These are phyloP conservation scores for Meles meles DNA, from an alignment of 2,113 vertebrate genomes.

Conservation along the genomic window DNA sequence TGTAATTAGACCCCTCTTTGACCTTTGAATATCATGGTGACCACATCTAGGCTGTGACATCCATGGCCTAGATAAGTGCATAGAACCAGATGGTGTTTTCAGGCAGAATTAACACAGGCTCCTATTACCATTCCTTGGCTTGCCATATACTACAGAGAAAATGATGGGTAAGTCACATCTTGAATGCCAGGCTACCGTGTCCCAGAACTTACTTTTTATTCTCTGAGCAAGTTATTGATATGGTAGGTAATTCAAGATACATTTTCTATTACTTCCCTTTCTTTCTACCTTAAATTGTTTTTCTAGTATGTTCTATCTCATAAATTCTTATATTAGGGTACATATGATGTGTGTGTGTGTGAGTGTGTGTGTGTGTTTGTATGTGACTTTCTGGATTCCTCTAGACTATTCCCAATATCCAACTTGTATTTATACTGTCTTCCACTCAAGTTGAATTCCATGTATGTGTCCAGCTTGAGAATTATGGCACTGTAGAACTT, in stretches of 20 bases:
- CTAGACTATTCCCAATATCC: background rate
- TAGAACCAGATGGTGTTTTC: constrained; percentile 83
- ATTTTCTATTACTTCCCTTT: background rate
- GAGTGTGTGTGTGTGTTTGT: background rate
- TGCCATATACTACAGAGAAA: constrained; percentile 42
- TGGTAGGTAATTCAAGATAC: background rate
- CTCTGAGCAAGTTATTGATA: background rate
- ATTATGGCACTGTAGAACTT: background rate
- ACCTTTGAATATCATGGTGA: constrained; percentile 82
- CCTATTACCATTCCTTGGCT: constrained; percentile 63
- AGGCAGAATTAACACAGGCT: constrained; percentile 79
- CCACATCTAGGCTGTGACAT: constrained; percentile 79
- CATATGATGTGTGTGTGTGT: background rate
- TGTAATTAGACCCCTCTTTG: constrained; percentile 83
- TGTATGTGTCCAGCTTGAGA: background rate
- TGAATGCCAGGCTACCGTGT: background rate
- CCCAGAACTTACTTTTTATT: background rate
- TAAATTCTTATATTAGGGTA: background rate
- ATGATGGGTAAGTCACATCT: constrained; percentile 21
- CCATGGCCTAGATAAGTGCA: constrained; percentile 76
- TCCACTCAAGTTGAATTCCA: background rate
- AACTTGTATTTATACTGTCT: background rate
- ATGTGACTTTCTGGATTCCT: background rate
- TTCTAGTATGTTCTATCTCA: background rate
- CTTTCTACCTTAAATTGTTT: background rate